Evolutionary conservation across 2,797 vertebrate genomes (phyloP).

Genomic region (Denticeps clupeoides): DNA sequence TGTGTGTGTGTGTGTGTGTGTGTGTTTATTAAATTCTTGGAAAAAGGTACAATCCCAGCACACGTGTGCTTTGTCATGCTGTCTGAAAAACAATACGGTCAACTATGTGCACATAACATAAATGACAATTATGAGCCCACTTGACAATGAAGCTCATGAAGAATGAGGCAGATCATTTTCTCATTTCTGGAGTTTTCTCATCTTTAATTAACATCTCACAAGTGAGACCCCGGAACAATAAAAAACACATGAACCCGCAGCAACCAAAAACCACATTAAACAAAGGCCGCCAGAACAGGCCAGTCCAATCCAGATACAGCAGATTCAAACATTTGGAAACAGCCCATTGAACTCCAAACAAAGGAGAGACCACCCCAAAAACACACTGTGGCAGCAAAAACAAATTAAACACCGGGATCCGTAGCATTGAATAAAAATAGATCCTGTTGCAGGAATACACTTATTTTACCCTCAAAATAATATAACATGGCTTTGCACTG

Average conservation of each 20-base stretch:
- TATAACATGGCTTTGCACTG: slow-evolving; percentile 17
- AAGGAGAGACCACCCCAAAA: slow-evolving; percentile 51
- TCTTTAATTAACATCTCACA: not conserved
- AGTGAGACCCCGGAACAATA: slow-evolving; percentile 40
- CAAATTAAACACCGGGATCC: slow-evolving; percentile 41
- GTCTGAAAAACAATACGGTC: slow-evolving; percentile 42
- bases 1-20: not conserved
- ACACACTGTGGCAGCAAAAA: slow-evolving; percentile 44
- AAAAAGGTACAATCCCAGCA: not conserved
- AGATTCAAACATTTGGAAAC: slow-evolving; percentile 44
- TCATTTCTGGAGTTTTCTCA: not conserved
- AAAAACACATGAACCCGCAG: slow-evolving; percentile 47
- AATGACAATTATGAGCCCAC: not conserved
- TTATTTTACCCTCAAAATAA: no score
- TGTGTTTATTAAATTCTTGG: slow-evolving; percentile 4
- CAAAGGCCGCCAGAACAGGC: slow-evolving; percentile 25
- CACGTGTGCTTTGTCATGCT: slow-evolving; percentile 20
- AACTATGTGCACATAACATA: slow-evolving; percentile 6
- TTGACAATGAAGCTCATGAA: not conserved
- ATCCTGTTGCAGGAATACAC: slow-evolving; percentile 39
- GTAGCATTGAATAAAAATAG: slow-evolving; percentile 44
- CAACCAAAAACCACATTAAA: slow-evolving; percentile 52
- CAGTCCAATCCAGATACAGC: slow-evolving; percentile 50
- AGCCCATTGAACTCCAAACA: slow-evolving; percentile 40
- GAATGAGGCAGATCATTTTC: not conserved